A percentile compares a stretch with the other conserved stretches of the same genome.
Conservation (phyloP, 2,888 invertebrate species). For the Perizoma affinitatum region DNA sequence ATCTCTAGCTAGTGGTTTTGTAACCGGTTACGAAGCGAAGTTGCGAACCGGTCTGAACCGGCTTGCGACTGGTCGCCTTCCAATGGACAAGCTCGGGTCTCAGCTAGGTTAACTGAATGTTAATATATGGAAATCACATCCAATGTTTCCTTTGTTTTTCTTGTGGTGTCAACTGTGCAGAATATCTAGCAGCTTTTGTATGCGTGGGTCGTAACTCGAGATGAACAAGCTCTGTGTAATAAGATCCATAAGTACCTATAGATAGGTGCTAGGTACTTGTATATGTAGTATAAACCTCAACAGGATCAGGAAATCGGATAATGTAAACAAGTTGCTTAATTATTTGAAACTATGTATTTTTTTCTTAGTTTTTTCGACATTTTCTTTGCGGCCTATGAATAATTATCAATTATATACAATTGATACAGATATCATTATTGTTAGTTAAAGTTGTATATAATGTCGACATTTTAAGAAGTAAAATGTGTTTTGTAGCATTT, state of each 20-base stretch:
- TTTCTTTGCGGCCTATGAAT: conserved; percentile 80
- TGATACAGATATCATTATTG: conserved; percentile 78
- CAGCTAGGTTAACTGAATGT: conserved; percentile 56
- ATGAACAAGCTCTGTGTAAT: conserved; percentile 21
- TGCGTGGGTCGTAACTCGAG: conserved; percentile 21
- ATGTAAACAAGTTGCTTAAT: conserved; percentile 66
- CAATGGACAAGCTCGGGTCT: conserved; percentile 52
- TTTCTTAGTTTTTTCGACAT: conserved; percentile 79
- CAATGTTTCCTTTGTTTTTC: conserved; percentile 55
- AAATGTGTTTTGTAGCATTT: conserved; percentile 70
- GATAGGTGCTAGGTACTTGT: conserved; percentile 5
- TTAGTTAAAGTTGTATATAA: conserved; percentile 70
- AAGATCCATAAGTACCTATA: not conserved
- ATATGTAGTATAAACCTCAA: conserved; percentile 7
- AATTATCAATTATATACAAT: conserved; percentile 83
- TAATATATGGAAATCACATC: conserved; percentile 60
- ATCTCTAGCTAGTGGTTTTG: conserved; percentile 49
- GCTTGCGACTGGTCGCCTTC: conserved; percentile 51
- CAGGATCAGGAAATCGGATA: conserved; percentile 36
- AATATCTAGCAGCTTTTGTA: conserved; percentile 44
- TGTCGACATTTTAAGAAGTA: conserved; percentile 77
- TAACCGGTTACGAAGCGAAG: conserved; percentile 37
- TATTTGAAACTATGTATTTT: conserved; percentile 82
- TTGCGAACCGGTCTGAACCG: conserved; percentile 43
- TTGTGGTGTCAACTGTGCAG: conserved; percentile 46